These are phyloP conservation scores for Petrosia ficiformis DNA, from an alignment of 37 sponge, comb jelly and placozoan species.

Conservation along the genomic window DNA sequence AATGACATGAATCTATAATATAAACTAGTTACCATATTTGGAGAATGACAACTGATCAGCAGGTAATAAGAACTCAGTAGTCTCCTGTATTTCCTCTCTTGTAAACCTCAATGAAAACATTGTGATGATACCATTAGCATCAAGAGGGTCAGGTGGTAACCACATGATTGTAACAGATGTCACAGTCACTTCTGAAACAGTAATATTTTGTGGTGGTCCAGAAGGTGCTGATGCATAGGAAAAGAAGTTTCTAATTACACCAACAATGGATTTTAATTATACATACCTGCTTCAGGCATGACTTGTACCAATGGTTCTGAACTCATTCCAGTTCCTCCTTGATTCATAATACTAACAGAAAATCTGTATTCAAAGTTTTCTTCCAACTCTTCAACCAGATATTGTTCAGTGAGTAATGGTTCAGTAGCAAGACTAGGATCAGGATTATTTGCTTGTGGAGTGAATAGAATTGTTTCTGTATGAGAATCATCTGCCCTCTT, in stretches of 20 bases:
- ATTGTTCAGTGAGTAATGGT: neutral
- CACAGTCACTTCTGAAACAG: neutral
- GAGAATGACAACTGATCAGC: neutral
- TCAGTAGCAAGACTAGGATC: constrained; percentile 7
- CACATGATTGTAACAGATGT: constrained; percentile 8
- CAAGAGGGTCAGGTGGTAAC: constrained; percentile 17
- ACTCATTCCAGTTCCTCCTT: neutral
- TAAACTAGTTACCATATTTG: neutral
- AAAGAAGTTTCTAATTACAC: neutral
- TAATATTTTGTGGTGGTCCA: neutral
- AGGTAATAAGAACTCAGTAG: neutral
- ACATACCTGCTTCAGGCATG: constrained; percentile 10
- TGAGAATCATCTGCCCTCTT: neutral
- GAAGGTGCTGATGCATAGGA: neutral
- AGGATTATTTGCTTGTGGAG: neutral
- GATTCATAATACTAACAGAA: neutral
- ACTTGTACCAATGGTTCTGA: neutral
- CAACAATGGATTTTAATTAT: neutral
- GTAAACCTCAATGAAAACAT: neutral
- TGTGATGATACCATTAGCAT: constrained; percentile 18
- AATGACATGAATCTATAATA: neutral
- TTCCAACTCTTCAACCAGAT: constrained; percentile 1
- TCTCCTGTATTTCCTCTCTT: neutral
- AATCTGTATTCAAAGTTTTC: neutral
- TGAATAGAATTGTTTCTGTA: neutral